Evolutionary conservation across 2,797 vertebrate species (phyloP).

Genomic region (Pangasius krempfi): DNA sequence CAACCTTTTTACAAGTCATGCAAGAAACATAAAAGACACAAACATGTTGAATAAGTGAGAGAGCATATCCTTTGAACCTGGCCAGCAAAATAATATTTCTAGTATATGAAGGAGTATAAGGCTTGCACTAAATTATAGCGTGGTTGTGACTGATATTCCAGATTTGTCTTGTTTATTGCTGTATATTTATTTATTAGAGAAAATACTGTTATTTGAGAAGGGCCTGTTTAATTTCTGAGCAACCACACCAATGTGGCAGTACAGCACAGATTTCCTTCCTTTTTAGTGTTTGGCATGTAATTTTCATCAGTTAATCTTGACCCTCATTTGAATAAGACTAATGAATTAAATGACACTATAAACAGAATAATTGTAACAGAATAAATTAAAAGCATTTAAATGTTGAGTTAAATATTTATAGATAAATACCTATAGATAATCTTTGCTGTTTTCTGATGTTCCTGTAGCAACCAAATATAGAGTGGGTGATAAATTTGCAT

Average conservation of each 20-base stretch:
- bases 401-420: neutral
- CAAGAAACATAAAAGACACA: neutral
- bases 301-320: neutral
- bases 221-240: neutral
- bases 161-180: neutral
- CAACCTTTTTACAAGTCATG: neutral
- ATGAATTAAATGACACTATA: neutral
- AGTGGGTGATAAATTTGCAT: conserved; percentile 36
- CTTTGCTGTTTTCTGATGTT: neutral
- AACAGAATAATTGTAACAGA: neutral
- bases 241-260: neutral
- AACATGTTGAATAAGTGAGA: neutral
- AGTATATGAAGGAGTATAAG: neutral
- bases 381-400: too few relatives aligned
- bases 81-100: neutral
- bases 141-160: neutral
- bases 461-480: neutral
- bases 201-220: neutral
- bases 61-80: neutral
- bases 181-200: neutral
- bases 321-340: conserved; percentile 3
- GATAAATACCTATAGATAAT: neutral
- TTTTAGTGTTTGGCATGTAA: neutral
- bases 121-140: neutral
- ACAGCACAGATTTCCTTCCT: neutral